phyloP scores from a whole-genome alignment of 2,888 invertebrate genomes.

The Nipponacmea schrenckii region DNA sequence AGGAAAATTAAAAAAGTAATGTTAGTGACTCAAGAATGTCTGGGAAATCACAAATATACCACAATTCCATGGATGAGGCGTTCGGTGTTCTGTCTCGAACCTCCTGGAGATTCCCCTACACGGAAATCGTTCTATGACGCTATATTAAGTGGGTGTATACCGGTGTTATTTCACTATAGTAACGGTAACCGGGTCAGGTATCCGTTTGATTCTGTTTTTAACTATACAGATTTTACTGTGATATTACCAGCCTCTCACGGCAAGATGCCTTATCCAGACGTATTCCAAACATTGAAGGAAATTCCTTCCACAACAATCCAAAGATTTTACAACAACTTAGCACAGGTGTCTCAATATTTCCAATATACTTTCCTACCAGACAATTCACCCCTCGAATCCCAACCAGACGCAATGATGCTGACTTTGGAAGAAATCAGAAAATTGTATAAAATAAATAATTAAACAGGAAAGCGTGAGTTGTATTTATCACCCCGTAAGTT shows the following conservation, averaged over 20 bases:
- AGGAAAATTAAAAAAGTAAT: slow-evolving; percentile 13
- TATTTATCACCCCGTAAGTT: too few relatives aligned
- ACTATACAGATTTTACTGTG: slow-evolving; percentile 23
- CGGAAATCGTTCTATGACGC: slow-evolving; percentile 58
- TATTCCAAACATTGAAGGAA: slow-evolving; percentile 2
- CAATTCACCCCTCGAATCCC: too few relatives aligned
- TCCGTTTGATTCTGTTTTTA: slow-evolving; percentile 39
- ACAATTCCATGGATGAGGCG: slow-evolving; percentile 54
- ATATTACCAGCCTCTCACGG: background rate
- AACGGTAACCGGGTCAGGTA: slow-evolving; percentile 29
- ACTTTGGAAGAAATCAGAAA: too few relatives aligned
- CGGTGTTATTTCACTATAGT: slow-evolving; percentile 42
- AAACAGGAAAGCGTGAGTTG: too few relatives aligned
- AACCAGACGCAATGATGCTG: too few relatives aligned
- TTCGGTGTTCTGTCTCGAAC: slow-evolving; percentile 55
- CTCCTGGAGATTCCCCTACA: slow-evolving; percentile 59
- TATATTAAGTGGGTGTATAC: slow-evolving; percentile 56
- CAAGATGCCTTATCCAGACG: background rate
- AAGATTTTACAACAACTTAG: background rate
- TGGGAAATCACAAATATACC: slow-evolving; percentile 21
- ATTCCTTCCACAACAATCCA: slow-evolving; percentile 1
- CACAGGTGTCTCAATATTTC: background rate
- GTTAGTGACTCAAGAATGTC: slow-evolving; percentile 32
- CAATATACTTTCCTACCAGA: background rate
- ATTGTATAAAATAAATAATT: too few relatives aligned